Evolutionary conservation across 2,888 invertebrate genomes (phyloP), one percentile per base, ranked within the genome.

Genomic region (Pachycephus smyrnensis): DNA sequence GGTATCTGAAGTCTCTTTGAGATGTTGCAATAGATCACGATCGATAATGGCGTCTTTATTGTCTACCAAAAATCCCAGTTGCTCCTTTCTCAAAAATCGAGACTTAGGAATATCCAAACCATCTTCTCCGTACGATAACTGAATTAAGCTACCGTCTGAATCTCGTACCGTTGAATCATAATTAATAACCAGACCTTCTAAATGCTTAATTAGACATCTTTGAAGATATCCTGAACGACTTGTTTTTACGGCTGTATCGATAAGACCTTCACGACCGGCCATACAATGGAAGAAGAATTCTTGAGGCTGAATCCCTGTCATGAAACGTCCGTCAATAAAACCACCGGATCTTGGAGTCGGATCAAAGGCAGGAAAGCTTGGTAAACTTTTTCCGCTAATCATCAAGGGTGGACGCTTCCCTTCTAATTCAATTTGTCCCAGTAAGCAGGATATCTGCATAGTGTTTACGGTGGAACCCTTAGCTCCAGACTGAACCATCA

Each of bases 261-360:
- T 98, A 77, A 99, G 94, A 93, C 99, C 98, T 94, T 99, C 99
- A 92, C 99, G 95, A 77, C 99, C 99, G 77, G 99, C 99, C 99
- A 99, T 99, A 89, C 99, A 99, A 94, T 99, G 99, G 92, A 99
- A 99, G 93, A 98, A 99, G 91, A 98, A 98, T 89, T 99, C 99
- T 92, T 98, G 98, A 0, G 99, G 98, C 88, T 97, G 95, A 85
- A 99, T 98, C n/a, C 99, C 99, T 0, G 99, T 99, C 95, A 99
- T 95, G 90, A 99, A 99, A 12, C 99, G 94, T 0, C 98, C 98
- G 85, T 97, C 97, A 77, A 99, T 97, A 89, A 98, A 99, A 1
- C 99, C 99, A 12, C 99, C 98, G 0, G 99, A 97, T 88, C 97
- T 93, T 0, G 99, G 98, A 0, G 96, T 94, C 12, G 96, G 94